Conservation (phyloP, 2,888 invertebrate species). For the Synanthedon tipuliformis region DNA sequence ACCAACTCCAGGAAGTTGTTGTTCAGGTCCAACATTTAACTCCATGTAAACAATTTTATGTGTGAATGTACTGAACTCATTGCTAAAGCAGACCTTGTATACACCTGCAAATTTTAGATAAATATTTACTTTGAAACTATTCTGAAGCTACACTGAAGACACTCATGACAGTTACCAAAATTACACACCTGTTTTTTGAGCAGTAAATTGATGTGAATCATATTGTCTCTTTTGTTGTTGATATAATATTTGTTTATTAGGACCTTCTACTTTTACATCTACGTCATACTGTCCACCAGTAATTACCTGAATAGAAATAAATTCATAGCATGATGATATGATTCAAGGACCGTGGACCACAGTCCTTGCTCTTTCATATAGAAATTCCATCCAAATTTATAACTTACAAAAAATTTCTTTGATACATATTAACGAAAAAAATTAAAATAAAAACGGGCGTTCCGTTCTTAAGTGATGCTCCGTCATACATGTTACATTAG, state of each 20-base stretch:
- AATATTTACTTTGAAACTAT: background rate
- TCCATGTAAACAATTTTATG: slow-evolving; percentile 99
- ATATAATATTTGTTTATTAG: slow-evolving; percentile 89
- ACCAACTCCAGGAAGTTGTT: slow-evolving; percentile 83
- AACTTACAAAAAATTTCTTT: too few relatives aligned
- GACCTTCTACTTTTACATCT: slow-evolving; percentile 90
- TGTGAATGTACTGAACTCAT: slow-evolving; percentile 98
- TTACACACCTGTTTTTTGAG: slow-evolving; percentile 66
- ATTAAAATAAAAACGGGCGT: too few relatives aligned
- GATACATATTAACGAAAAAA: too few relatives aligned
- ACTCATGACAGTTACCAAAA: background rate
- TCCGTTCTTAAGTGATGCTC: too few relatives aligned
- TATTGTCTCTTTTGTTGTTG: slow-evolving; percentile 94
- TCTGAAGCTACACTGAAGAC: too few relatives aligned
- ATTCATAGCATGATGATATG: background rate
- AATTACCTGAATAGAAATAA: slow-evolving; percentile 80
- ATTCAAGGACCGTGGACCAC: too few relatives aligned
- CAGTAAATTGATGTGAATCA: slow-evolving; percentile 89
- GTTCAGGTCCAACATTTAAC: slow-evolving; percentile 94
- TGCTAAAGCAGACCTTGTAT: slow-evolving; percentile 95
- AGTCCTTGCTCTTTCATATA: too few relatives aligned
- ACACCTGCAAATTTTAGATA: slow-evolving; percentile 68
- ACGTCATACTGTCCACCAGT: slow-evolving; percentile 99
- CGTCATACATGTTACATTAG: too few relatives aligned
- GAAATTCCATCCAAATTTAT: too few relatives aligned